phyloP scores from a whole-genome alignment of 2,113 vertebrate genomes.

The Elephantulus edwardii region DNA sequence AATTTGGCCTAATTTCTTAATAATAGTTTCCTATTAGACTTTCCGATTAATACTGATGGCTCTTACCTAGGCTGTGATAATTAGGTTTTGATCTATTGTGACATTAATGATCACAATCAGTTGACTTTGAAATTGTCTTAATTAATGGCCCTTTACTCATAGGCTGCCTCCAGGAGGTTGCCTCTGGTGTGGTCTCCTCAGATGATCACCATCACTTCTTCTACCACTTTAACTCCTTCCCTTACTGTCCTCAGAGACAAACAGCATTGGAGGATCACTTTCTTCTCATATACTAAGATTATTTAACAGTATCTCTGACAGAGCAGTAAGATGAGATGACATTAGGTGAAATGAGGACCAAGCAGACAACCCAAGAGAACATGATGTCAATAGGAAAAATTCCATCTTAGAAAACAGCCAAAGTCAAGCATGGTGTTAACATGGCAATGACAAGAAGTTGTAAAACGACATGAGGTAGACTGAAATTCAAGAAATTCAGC shows the following conservation, averaged over 20 bases:
- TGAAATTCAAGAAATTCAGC: slow-evolving; percentile 69
- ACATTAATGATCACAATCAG: slow-evolving; percentile 81
- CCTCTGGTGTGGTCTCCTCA: slow-evolving; percentile 45
- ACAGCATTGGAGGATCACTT: not conserved
- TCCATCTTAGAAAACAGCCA: slow-evolving; percentile 3
- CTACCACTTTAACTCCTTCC: slow-evolving; percentile 66
- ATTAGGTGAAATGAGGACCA: slow-evolving; percentile 34
- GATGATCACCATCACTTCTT: not conserved
- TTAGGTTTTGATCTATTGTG: slow-evolving; percentile 82
- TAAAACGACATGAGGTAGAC: slow-evolving; percentile 76
- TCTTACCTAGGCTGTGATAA: slow-evolving; percentile 78
- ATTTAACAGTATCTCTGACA: slow-evolving; percentile 44
- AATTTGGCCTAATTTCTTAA: slow-evolving; percentile 77
- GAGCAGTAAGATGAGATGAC: slow-evolving; percentile 22
- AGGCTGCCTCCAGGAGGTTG: slow-evolving; percentile 63
- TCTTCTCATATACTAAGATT: slow-evolving; percentile 36
- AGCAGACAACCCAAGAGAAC: slow-evolving; percentile 42
- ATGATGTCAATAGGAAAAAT: not conserved
- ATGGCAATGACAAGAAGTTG: slow-evolving; percentile 29
- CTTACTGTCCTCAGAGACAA: slow-evolving; percentile 47
- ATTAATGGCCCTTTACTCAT: slow-evolving; percentile 74
- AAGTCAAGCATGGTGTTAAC: slow-evolving; percentile 20
- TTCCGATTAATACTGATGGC: slow-evolving; percentile 80
- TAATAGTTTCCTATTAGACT: slow-evolving; percentile 81
- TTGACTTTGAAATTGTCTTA: slow-evolving; percentile 80